These are phyloP conservation scores for Eupithecia vulgata DNA, from an alignment of 2,888 invertebrate species.

Conservation along the genomic window DNA sequence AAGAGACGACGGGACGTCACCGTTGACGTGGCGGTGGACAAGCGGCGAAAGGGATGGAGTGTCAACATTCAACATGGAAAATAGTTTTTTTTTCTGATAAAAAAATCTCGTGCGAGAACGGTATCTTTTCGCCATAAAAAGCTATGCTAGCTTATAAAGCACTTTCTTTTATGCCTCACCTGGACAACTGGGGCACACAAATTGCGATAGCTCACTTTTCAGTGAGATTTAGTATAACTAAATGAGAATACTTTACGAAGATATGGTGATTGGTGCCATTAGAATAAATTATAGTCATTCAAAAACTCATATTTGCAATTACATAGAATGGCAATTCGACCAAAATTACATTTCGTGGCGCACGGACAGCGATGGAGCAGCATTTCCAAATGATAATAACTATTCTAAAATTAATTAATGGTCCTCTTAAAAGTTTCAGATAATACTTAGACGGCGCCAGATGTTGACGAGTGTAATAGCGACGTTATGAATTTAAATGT, in stretches of 20 bases:
- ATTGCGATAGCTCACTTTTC: neutral
- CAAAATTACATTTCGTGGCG: constrained; percentile 2
- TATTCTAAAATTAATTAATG: constrained; percentile 69
- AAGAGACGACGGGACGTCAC: too few species aligned
- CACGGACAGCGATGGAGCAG: constrained; percentile 27
- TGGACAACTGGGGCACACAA: neutral
- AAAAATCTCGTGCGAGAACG: neutral
- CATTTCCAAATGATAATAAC: constrained; percentile 49
- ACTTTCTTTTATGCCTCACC: neutral
- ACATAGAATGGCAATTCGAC: neutral
- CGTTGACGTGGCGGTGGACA: too few species aligned
- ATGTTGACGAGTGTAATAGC: constrained; percentile 78
- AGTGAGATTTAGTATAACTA: neutral
- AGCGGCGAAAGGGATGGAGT: too few species aligned
- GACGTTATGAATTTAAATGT: constrained; percentile 79
- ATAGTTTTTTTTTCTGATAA: too few species aligned
- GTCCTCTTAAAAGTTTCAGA: constrained; percentile 67
- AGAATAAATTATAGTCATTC: neutral
- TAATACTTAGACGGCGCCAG: constrained; percentile 72
- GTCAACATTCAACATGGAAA: too few species aligned
- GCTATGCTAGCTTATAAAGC: too few species aligned
- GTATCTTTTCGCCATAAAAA: too few species aligned
- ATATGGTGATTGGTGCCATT: neutral
- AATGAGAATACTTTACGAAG: neutral
- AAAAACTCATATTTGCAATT: neutral